Evolutionary conservation across 2,888 invertebrate genomes (phyloP), one percentile per base, ranked within the genome.

Genomic region (Lasius fuliginosus): DNA sequence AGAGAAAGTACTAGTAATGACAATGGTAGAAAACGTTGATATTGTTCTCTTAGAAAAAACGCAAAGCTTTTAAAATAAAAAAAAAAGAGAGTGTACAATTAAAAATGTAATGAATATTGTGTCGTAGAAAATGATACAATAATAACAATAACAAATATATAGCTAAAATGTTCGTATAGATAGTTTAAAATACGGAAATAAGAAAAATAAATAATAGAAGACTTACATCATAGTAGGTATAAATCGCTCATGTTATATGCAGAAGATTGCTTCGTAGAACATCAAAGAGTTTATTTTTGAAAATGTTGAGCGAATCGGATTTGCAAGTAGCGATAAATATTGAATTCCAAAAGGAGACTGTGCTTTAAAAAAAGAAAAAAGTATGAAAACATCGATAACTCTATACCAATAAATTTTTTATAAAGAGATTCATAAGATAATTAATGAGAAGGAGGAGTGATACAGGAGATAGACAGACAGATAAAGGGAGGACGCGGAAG

Each of bases 391-490:
- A 58, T 42, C 12, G n/a, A 40, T 30, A 46, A 23, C n/a, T 49
- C 6, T 65, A 49, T 53, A n/a, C 0, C 33, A 15, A 62, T 49
- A 23, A 60, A 58, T 60, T 12, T 23, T 33, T n/a, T 8, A 53
- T n/a, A n/a, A 30, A 40, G 3, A 11, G 53, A 49, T 40, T 33
- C 56, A 23, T 4, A 33, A 58, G 11, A 33, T 42, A 46, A 71
- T 75, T 79, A 58, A 79, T 60, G 15, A 69, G 58, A 42, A 42
- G 8, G 36, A 76, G 11, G 33, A 12, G 18, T 30, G 30, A 62
- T 62, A 30, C 5, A 36, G 23, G 12, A 62, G 15, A 15, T 18
- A 46, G 33, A 49, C 18, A 53, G 18, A n/a, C n/a, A 42, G 23
- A 49, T 62, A 73, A 40, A 53, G 11, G 23, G 0, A 49, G 18